phyloP scores from a whole-genome alignment of 2,797 vertebrate species.

The Knipowitschia caucasica region DNA sequence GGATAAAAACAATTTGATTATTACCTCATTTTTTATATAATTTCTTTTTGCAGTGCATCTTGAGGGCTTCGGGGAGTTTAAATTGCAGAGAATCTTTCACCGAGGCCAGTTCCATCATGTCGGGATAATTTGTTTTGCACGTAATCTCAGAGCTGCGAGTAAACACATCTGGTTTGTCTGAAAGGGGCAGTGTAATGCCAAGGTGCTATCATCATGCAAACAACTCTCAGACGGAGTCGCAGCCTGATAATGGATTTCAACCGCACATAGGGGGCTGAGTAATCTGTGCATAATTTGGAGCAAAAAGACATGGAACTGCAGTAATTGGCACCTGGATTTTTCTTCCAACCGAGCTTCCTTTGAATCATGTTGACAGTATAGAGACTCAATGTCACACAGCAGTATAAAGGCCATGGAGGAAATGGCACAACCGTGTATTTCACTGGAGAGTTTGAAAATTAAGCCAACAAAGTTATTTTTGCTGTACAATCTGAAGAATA shows the following conservation, averaged over 20 bases:
- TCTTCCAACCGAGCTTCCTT: conserved; percentile 31
- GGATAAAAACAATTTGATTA: too few species aligned
- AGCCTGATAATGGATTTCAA: conserved; percentile 40
- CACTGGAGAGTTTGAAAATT: too few species aligned
- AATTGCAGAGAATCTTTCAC: not conserved
- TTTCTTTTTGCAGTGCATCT: too few species aligned
- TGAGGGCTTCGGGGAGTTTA: not conserved
- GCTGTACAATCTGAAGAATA: too few species aligned
- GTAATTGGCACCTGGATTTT: conserved; percentile 60
- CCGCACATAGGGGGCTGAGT: conserved; percentile 48
- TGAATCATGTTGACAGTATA: conserved; percentile 45
- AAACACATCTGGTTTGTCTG: conserved; percentile 3
- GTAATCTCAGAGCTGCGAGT: not conserved
- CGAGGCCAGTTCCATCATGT: not conserved
- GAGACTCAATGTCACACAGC: conserved; percentile 1
- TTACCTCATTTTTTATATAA: too few species aligned
- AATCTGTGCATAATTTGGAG: conserved; percentile 50
- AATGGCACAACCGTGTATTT: conserved; percentile 15
- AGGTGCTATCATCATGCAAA: conserved; percentile 27
- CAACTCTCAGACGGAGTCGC: conserved; percentile 29
- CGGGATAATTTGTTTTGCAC: not conserved
- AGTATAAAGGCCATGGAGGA: conserved; percentile 8
- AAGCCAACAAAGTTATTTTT: too few species aligned
- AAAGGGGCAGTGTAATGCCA: conserved; percentile 21
- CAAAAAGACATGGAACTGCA: conserved; percentile 33